Evolutionary conservation across 2,888 invertebrate genomes (phyloP), one percentile per base, ranked within the genome.

Genomic region (Sericinus montela): DNA sequence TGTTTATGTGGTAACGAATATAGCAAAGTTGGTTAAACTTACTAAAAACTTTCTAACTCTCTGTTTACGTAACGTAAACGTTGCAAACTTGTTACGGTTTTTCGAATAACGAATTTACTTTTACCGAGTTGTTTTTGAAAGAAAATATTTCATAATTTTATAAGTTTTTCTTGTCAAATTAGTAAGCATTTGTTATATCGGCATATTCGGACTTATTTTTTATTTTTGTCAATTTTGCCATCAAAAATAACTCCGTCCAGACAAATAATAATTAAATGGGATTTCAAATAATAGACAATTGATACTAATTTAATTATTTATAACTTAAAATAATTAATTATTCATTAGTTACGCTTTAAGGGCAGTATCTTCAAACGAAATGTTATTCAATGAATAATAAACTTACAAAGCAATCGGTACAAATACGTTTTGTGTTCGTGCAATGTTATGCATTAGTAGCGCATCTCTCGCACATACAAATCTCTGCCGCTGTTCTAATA

Each of bases 1-100:
- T 36, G 34, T 36, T 52, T 45, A 36, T 38, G 42, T 53, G 42
- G 43, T 45, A 37, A 35, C 41, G 41, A 35, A 16, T 35, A 29
- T 10, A 23, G 19, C 36, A 13, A 29, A 47, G 35, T 39, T 39
- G 23, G 13, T n/a, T 30, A 25, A 39, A 46, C 32, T 47, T 41
- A 36, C 15, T 29, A 8, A 35, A 16, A 41, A 41, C 10, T 41
- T 47, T 47, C 13, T 11, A 36, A 16, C 9, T 25, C 6, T 13
- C 14, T 30, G 38, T 45, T 32, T n/a, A 19, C 19, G 19, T 19
- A 2, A 19, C 2, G 19, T 19, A 19, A 19, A 19, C 10, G 5
- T 11, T n/a, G 11, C 32, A 32, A 13, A 32, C 7, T 25, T 25
- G 25, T 25, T 25, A 7, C 7, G 7, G 1, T 25, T 25, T 8